Evolutionary conservation across 2,113 vertebrate species (phyloP).

Genomic region (Sitta europaea): DNA sequence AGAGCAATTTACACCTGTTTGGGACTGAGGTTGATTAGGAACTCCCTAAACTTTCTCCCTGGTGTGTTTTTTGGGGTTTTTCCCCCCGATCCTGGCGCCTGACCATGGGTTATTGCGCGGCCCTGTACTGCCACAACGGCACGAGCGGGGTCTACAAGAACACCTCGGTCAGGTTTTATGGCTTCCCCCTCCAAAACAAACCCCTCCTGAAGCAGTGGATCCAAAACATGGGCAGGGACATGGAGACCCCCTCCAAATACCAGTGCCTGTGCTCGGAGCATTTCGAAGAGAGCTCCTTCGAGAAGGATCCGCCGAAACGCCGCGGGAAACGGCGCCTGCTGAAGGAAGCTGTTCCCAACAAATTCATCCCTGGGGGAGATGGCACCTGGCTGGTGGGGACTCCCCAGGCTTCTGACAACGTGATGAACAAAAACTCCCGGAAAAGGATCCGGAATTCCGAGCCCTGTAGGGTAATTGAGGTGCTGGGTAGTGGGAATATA

Average conservation of each 20-base stretch:
- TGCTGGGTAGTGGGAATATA: background rate
- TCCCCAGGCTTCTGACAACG: fast-evolving
- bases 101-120: background rate
- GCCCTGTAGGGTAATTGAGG: background rate
- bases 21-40: background rate
- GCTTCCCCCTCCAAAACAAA: background rate
- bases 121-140: background rate
- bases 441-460: background rate
- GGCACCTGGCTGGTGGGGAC: background rate
- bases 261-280: background rate
- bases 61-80: fast-evolving
- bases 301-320: fast-evolving
- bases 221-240: background rate
- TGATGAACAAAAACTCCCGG: background rate
- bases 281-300: background rate
- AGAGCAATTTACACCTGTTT: fast-evolving
- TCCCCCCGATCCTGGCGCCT: fast-evolving
- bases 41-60: background rate
- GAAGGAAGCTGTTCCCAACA: background rate
- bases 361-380: background rate
- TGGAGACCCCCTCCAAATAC: background rate
- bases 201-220: background rate
- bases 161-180: background rate
- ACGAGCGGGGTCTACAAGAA: background rate
- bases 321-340: background rate